Percentiles rank a stretch among this genome's conserved stretches.
Conservation (phyloP, 2,888 invertebrate genomes). For the Lasioglossum leucozonium region DNA sequence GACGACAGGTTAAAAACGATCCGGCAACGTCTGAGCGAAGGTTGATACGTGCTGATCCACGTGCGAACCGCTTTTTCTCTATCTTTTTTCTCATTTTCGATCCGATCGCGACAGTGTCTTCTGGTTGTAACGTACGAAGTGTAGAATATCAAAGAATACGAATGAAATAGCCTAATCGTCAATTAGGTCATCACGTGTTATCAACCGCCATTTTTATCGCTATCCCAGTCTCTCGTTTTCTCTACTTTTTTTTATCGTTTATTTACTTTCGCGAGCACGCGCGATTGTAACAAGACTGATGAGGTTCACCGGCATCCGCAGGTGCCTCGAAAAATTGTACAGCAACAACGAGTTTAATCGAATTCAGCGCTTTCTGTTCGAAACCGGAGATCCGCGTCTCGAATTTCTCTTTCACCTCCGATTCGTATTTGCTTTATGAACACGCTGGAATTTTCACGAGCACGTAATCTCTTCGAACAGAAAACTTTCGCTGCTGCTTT, state of each 20-base stretch:
- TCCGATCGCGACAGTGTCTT: background rate
- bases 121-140: slow-evolving; percentile 8
- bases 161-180: background rate
- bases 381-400: background rate
- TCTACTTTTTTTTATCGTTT: background rate
- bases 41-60: background rate
- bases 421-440: background rate
- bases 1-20: background rate
- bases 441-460: background rate
- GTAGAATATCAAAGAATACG: background rate
- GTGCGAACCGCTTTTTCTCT: background rate
- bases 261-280: background rate
- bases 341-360: background rate
- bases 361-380: background rate
- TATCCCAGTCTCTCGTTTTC: background rate
- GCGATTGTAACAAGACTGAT: background rate
- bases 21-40: background rate
- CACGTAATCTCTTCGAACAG: too few species aligned
- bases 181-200: background rate
- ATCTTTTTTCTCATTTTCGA: background rate
- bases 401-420: background rate
- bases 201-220: background rate
- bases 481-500: background rate
- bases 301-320: too few species aligned
- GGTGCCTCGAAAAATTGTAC: background rate